These are phyloP conservation scores for Thamnophis sirtalis DNA, from an alignment of 2,113 vertebrate species.

Conservation along the genomic window DNA sequence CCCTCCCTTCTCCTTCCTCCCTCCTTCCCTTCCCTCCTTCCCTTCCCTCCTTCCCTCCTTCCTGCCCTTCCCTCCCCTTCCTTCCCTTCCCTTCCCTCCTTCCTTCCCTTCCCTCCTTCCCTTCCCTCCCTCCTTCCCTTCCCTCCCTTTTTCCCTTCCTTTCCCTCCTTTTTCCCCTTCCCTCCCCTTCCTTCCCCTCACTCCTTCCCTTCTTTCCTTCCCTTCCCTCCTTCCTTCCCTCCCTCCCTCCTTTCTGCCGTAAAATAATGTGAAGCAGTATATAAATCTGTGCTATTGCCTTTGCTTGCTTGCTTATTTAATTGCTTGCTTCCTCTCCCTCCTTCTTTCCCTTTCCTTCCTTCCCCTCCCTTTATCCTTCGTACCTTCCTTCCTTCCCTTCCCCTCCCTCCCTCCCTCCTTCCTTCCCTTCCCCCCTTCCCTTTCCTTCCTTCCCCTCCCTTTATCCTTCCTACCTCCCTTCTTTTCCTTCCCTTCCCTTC, in stretches of 20 bases:
- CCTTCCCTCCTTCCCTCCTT: neutral
- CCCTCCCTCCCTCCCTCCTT: accelerated
- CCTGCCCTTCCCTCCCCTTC: accelerated
- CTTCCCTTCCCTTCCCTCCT: neutral
- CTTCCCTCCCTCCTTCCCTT: neutral
- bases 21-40: neutral
- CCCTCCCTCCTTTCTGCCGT: no score
- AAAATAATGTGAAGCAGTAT: no score
- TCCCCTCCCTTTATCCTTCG: neutral
- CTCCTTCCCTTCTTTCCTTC: neutral
- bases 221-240: neutral
- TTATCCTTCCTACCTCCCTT: neutral
- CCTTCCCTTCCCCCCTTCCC: accelerated
- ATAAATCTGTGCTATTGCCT: no score
- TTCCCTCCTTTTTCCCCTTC: neutral
- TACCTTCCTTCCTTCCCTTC: neutral
- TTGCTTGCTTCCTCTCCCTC: accelerated
- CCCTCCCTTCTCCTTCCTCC: accelerated
- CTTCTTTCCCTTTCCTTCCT: neutral
- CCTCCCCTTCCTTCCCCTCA: no score
- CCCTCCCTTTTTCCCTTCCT: accelerated
- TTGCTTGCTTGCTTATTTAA: no score
- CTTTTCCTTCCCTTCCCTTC: neutral
- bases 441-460: neutral
- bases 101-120: neutral